A percentile compares a stretch with the other conserved stretches of the same genome.
Conservation (phyloP, 2,797 vertebrate species). For the Acrossocheilus fasciatus region DNA sequence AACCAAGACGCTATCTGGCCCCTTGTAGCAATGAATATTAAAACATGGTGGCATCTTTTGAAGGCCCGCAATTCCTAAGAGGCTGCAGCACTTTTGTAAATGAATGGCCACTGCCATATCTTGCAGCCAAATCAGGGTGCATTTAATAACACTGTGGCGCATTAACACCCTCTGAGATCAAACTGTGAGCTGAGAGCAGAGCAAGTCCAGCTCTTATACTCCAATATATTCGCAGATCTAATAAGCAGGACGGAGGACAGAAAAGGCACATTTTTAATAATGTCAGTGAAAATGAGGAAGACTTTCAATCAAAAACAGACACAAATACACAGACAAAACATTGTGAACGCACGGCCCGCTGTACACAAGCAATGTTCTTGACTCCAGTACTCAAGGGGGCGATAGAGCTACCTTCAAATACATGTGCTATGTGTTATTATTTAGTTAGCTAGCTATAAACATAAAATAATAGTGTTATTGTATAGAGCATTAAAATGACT, state of each 20-base stretch:
- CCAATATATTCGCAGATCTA: not conserved
- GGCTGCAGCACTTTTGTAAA: not conserved
- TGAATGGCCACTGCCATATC: not conserved
- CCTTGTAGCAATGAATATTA: slow-evolving; percentile 46
- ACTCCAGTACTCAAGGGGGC: not conserved
- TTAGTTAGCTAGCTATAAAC: not conserved
- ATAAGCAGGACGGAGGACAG: not conserved
- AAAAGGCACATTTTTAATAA: not conserved
- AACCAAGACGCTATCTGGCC: slow-evolving; percentile 37
- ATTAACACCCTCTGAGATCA: slow-evolving; percentile 29
- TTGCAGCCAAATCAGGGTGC: not conserved
- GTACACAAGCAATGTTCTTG: not conserved
- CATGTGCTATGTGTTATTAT: not conserved
- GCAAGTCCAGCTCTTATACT: not conserved
- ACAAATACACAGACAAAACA: not conserved
- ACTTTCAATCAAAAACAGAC: not conserved
- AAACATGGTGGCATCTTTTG: slow-evolving; percentile 14
- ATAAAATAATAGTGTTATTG: not conserved
- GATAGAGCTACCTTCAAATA: not conserved
- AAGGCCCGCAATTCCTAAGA: slow-evolving; percentile 1
- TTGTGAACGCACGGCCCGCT: not conserved
- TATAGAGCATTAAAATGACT: not conserved
- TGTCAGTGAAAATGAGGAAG: not conserved
- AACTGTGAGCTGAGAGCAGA: slow-evolving; percentile 6
- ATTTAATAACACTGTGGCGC: slow-evolving; percentile 18